Evolutionary conservation across 2,797 vertebrate genomes (phyloP).

Genomic region (Cuculus canorus): DNA sequence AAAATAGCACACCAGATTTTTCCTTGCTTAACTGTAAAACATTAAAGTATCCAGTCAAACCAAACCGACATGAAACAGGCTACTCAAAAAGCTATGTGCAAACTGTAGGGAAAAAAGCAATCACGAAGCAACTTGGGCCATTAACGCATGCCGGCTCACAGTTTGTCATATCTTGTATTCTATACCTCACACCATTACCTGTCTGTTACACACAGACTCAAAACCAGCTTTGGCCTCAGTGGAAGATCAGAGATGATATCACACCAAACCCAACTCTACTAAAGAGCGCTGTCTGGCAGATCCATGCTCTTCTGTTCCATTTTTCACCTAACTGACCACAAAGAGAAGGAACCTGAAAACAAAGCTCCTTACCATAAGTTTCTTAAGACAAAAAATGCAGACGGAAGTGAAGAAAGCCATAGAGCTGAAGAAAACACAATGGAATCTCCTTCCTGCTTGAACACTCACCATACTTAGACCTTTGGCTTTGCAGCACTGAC

Average conservation of each 20-base stretch:
- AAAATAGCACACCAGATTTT: background rate
- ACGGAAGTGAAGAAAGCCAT: background rate
- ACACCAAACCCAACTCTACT: background rate
- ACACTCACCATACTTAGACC: background rate
- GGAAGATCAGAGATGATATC: background rate
- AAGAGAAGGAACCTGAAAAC: background rate
- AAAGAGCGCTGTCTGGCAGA: background rate
- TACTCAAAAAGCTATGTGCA: background rate
- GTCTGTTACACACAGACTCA: background rate
- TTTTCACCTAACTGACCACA: background rate
- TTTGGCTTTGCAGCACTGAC: background rate
- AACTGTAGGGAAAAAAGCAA: background rate
- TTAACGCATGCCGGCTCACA: fast-evolving
- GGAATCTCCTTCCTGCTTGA: background rate
- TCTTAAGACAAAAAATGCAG: background rate
- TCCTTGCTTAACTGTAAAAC: background rate
- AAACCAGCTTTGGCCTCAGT: background rate
- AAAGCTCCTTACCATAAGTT: background rate
- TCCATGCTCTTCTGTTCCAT: background rate
- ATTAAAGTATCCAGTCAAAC: background rate
- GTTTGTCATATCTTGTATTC: background rate
- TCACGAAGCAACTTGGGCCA: fast-evolving
- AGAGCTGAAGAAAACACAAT: background rate
- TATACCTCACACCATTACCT: background rate
- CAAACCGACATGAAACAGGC: background rate